Evolutionary conservation across 2,888 invertebrate genomes (phyloP).

Genomic region (Plebejus anna): DNA sequence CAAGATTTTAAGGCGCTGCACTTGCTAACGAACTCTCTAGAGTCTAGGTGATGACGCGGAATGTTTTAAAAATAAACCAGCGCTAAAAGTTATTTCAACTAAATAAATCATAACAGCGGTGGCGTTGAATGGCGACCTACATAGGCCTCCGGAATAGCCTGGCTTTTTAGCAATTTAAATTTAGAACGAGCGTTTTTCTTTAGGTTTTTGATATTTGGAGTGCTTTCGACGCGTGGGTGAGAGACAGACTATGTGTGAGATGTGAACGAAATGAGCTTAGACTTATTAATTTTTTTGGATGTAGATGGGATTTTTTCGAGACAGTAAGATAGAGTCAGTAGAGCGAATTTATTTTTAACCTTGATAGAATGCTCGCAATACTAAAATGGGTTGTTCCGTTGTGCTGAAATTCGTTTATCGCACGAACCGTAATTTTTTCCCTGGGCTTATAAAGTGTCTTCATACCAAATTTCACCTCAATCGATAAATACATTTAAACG

Average conservation of each 20-base stretch:
- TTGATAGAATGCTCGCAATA: too few species aligned
- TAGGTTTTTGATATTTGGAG: background rate
- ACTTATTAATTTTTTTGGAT: background rate
- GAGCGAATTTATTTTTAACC: too few species aligned
- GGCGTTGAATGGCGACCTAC: slow-evolving; percentile 24
- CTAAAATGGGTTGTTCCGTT: too few species aligned
- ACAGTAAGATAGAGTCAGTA: too few species aligned
- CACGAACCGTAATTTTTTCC: too few species aligned
- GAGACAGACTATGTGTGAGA: background rate
- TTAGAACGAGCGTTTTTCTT: slow-evolving; percentile 14
- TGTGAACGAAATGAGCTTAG: background rate
- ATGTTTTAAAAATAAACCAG: slow-evolving; percentile 6
- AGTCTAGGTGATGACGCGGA: background rate
- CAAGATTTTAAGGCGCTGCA: background rate
- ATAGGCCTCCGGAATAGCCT: slow-evolving; percentile 10
- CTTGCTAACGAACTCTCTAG: slow-evolving; percentile 11
- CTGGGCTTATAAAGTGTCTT: too few species aligned
- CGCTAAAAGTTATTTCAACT: slow-evolving; percentile 6
- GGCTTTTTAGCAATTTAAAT: slow-evolving; percentile 23
- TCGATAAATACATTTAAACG: too few species aligned
- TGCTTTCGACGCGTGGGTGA: background rate
- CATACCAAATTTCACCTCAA: too few species aligned
- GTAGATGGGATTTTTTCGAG: too few species aligned
- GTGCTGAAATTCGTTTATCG: too few species aligned
- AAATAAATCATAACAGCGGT: slow-evolving; percentile 23